A percentile compares a stretch with the other conserved stretches of the same genome.
Conservation (phyloP, 2,797 vertebrate genomes). For the Sylvia borin region DNA sequence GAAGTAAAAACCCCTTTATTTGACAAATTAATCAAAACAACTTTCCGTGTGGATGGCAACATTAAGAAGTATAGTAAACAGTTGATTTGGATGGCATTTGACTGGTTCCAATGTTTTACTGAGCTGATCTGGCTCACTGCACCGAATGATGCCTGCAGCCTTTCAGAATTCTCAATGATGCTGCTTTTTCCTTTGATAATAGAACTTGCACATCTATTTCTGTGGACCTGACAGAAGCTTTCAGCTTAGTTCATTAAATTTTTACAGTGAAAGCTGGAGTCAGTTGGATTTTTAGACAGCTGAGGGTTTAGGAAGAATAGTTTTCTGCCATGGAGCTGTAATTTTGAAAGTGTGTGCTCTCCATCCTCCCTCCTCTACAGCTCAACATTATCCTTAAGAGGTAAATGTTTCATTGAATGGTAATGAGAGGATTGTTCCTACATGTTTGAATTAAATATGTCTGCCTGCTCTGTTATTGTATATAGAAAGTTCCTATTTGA, state of each 20-base stretch:
- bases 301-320: slow-evolving; percentile 21
- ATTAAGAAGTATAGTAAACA: background rate
- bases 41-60: background rate
- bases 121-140: slow-evolving; percentile 19
- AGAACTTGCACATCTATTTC: slow-evolving; percentile 32
- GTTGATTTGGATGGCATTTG: background rate
- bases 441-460: background rate
- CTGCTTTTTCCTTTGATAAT: slow-evolving; percentile 55
- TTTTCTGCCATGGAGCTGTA: background rate
- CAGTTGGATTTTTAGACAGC: slow-evolving; percentile 36
- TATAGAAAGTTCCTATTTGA: background rate
- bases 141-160: background rate
- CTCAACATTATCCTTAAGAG: background rate
- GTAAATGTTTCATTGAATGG: background rate
- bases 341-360: background rate
- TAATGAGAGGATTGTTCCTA: background rate
- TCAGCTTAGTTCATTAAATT: slow-evolving; percentile 63
- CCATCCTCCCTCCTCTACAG: background rate
- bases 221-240: slow-evolving; percentile 55
- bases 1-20: background rate
- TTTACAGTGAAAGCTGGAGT: slow-evolving; percentile 43
- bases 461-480: background rate
- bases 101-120: background rate
- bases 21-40: background rate
- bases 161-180: slow-evolving; percentile 40